phyloP scores from a whole-genome alignment of 2,888 invertebrate species.

The Tetragnatha montana region DNA sequence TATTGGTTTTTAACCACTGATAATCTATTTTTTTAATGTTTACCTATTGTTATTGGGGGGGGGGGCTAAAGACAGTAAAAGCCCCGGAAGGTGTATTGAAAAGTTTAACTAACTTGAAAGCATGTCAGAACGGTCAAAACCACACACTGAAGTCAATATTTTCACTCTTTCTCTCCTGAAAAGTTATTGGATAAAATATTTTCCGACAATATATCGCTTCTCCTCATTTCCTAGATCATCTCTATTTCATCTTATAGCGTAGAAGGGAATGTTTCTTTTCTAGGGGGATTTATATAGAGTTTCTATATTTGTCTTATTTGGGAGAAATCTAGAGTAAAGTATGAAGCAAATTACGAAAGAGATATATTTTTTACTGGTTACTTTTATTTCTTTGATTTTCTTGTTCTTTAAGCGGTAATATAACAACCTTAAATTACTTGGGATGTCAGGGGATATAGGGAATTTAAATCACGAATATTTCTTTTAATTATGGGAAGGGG shows the following conservation, averaged over 20 bases:
- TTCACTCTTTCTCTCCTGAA: neutral
- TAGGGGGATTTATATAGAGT: neutral
- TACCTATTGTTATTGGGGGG: no score
- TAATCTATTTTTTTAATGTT: no score
- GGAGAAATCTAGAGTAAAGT: neutral
- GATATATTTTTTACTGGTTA: no score
- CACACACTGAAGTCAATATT: neutral
- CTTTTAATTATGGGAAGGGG: no score
- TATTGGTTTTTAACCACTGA: no score
- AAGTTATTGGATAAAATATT: neutral
- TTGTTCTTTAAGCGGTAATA: neutral
- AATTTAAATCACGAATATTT: neutral
- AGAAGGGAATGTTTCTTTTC: neutral
- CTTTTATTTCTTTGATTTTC: neutral
- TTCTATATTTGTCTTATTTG: neutral
- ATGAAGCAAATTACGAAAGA: neutral
- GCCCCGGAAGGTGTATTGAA: neutral
- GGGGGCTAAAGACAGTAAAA: neutral
- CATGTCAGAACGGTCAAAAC: no score
- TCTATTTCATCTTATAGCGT: neutral
- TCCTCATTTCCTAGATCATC: neutral
- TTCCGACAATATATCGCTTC: neutral
- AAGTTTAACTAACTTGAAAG: neutral
- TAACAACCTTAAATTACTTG: neutral
- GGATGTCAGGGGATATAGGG: neutral